Base-by-base conservation (phyloP, 1,140 invertebrate genomes). In the Macrobrachium rosenbergii region DNA sequence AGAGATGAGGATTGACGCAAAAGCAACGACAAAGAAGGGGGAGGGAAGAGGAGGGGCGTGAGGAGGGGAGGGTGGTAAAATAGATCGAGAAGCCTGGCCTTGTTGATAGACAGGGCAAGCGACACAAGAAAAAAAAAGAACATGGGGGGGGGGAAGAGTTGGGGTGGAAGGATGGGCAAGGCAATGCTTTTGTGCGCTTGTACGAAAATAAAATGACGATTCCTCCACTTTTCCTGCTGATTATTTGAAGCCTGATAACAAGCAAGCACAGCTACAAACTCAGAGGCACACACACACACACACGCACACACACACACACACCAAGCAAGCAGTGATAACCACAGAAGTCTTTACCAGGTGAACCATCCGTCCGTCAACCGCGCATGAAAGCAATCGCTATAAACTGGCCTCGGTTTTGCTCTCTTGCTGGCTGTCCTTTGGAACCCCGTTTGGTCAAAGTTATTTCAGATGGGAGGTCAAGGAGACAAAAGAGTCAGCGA, bases 211-310 rank as follows among this genome's bases (percentile, higher is more conserved):
- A 37, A 37, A 37, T 37, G 28, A 37, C 28, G 28, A 37, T 37
- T 37, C 28, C 28, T 37, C 28, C 28, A 37, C 28, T 37, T 37
- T 37, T 37, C 28, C 28, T 37, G 28, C 28, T 37, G 28, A 37
- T 37, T 37, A 37, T 37, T 37, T 37, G 28, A 37, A 37, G 28
- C 28, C 28, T 76, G 14, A n/a, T 6, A 17, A 63, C n/a, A 63
- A 10, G 3, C 11, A 69, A n/a, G 28, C 64, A 69, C 64, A 69
- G n/a, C 3, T 11, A 69, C 64, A 69, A 5, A 69, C 64, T 21
- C 64, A 69, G n/a, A 69, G 5, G 12, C 64, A 69, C 64, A 69
- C 64, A 69, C 64, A 28, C 69, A 73, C 21, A 73, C 69, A 73
- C 69, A 37, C 69, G 5, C 28, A 37, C 28, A 73, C 69, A 37